Evolutionary conservation across 2,797 vertebrate genomes (phyloP).

Genomic region (Hippopotamyrus pictus): DNA sequence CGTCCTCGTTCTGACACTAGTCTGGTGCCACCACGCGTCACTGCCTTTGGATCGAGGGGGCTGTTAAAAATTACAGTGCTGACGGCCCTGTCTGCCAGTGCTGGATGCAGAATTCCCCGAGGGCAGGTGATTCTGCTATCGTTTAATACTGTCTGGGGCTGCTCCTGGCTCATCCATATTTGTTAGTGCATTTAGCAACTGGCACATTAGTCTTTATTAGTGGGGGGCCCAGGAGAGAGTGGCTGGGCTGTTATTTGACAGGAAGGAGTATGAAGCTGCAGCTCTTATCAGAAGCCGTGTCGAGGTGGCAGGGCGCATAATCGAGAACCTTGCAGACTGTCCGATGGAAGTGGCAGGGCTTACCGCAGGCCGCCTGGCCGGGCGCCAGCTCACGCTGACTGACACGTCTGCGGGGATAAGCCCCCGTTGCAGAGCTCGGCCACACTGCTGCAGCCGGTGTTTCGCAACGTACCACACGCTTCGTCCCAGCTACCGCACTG

Average conservation of each 20-base stretch:
- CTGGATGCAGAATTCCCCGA: background rate
- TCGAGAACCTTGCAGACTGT: background rate
- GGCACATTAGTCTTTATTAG: slow-evolving; percentile 4
- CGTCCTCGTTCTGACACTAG: background rate
- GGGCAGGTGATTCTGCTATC: background rate
- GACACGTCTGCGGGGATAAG: background rate
- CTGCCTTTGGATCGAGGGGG: background rate
- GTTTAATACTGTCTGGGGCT: background rate
- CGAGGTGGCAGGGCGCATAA: background rate
- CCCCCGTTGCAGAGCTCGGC: background rate
- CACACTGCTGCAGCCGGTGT: background rate
- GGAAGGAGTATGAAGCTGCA: background rate
- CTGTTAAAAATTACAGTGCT: background rate
- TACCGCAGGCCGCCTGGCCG: background rate
- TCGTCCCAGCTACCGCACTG: background rate
- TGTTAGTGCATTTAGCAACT: background rate
- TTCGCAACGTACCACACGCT: background rate
- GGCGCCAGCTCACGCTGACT: background rate
- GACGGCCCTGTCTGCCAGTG: background rate
- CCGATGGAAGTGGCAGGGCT: background rate
- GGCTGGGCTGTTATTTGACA: background rate
- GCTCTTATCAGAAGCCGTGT: background rate
- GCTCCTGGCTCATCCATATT: background rate
- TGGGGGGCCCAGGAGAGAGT: background rate
- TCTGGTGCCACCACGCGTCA: background rate